Evolutionary conservation across 2,113 vertebrate genomes (phyloP).

Genomic region (Centrocercus urophasianus): DNA sequence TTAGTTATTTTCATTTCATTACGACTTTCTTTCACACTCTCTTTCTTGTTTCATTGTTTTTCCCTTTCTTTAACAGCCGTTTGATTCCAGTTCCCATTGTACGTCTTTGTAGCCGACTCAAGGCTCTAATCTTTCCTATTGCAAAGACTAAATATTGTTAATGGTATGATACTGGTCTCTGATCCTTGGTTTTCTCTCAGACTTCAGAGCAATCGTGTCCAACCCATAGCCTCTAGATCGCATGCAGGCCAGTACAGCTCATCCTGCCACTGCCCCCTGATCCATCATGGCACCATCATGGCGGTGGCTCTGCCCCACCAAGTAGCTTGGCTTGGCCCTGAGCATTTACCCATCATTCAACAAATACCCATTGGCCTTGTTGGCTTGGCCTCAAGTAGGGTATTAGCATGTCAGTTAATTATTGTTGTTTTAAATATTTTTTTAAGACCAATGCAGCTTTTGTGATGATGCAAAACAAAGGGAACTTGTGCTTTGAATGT

Average conservation of each 20-base stretch:
- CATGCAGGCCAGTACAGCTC: too few species aligned
- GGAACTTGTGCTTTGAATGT: background rate
- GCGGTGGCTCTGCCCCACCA: background rate
- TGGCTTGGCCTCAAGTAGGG: background rate
- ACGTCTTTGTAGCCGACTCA: background rate
- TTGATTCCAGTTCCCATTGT: background rate
- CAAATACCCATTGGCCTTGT: background rate
- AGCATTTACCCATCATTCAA: background rate
- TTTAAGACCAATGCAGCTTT: background rate
- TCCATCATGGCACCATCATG: too few species aligned
- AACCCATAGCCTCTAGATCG: background rate
- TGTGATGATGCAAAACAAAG: background rate
- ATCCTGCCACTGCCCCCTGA: background rate
- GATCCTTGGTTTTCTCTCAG: background rate
- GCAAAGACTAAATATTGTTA: background rate
- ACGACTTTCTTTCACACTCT: background rate
- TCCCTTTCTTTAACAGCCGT: background rate
- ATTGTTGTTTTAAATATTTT: background rate
- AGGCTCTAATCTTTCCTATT: background rate
- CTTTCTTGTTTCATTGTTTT: conserved; percentile 30
- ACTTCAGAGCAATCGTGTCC: background rate
- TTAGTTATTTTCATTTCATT: conserved; percentile 33
- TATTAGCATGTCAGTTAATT: background rate
- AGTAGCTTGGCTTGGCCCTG: too few species aligned
- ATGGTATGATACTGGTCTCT: background rate